A percentile compares a stretch with the other conserved stretches of the same genome.
These are phyloP conservation scores for Poeciliopsis presidionis DNA, from an alignment of 2,797 vertebrate species.

Conservation along the genomic window DNA sequence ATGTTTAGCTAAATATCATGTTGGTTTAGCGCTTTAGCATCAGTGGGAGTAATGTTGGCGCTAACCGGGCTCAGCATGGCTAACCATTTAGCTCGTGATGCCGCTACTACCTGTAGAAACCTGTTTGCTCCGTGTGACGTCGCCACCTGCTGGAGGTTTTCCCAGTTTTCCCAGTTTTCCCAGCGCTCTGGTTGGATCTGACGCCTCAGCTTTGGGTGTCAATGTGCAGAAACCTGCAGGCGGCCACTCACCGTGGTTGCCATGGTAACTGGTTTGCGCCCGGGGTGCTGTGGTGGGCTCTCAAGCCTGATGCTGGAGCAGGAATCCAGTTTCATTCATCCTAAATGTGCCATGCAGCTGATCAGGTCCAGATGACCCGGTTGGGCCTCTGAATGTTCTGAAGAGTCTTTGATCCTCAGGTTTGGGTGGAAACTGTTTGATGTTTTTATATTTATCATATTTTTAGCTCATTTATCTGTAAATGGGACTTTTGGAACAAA, in stretches of 20 bases:
- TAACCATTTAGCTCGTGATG: no score
- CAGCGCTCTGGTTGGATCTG: no score
- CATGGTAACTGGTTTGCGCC: background rate
- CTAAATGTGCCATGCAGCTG: background rate
- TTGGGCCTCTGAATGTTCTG: background rate
- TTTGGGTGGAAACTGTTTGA: constrained; percentile 59
- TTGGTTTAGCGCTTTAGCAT: no score
- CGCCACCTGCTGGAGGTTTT: no score
- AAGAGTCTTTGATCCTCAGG: constrained; percentile 76
- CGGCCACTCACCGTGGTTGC: background rate
- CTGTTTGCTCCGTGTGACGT: no score
- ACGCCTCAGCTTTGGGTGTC: no score
- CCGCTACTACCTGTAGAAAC: no score
- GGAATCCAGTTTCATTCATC: background rate
- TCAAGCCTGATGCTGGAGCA: background rate
- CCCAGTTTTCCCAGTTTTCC: no score
- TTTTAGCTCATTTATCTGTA: constrained; percentile 72
- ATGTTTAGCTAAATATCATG: no score
- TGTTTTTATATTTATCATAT: constrained; percentile 70
- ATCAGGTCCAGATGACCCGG: background rate
- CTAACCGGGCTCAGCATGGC: no score
- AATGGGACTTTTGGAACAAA: constrained; percentile 69
- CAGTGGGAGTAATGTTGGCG: no score
- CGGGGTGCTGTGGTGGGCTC: background rate
- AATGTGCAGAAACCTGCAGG: background rate